Evolutionary conservation across 2,797 vertebrate species (phyloP).

Genomic region (Chaunax sp.): DNA sequence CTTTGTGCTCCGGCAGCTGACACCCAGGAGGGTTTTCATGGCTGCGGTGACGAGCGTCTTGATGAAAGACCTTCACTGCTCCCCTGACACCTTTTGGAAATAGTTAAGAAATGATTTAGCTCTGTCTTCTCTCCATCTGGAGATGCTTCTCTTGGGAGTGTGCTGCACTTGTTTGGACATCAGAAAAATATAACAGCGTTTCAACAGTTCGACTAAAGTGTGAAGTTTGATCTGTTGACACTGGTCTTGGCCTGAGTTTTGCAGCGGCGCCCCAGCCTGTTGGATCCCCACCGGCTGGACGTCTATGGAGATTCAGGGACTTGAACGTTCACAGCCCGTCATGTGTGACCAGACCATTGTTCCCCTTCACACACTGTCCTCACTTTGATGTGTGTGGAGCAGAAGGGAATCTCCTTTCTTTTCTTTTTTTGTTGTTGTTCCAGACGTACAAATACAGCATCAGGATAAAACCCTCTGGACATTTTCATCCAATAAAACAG

Average conservation of each 20-base stretch:
- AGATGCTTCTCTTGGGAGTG: neutral
- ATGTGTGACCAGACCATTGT: slow-evolving; percentile 87
- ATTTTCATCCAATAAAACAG: too few species aligned
- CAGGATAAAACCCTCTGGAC: too few species aligned
- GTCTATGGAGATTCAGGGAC: slow-evolving; percentile 71
- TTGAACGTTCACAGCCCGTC: slow-evolving; percentile 74
- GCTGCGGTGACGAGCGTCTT: slow-evolving; percentile 18
- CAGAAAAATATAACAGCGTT: too few species aligned
- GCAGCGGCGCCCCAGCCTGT: slow-evolving; percentile 23
- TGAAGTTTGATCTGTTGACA: slow-evolving; percentile 28
- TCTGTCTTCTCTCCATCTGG: slow-evolving; percentile 9
- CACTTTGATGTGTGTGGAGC: slow-evolving; percentile 84
- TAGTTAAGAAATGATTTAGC: slow-evolving; percentile 14
- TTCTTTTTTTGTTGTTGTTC: too few species aligned
- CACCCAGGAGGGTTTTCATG: slow-evolving; percentile 17
- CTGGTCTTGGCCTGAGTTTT: too few species aligned
- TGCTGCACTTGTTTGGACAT: neutral
- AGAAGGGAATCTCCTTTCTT: too few species aligned
- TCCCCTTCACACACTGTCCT: slow-evolving; percentile 82
- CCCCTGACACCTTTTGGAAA: slow-evolving; percentile 17
- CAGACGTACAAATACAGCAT: too few species aligned
- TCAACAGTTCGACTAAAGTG: too few species aligned
- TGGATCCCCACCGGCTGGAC: slow-evolving; percentile 39
- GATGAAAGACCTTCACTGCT: slow-evolving; percentile 43
- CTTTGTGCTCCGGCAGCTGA: slow-evolving; percentile 44